phyloP scores from a whole-genome alignment of 2,113 vertebrate genomes.

The Neotoma lepida region DNA sequence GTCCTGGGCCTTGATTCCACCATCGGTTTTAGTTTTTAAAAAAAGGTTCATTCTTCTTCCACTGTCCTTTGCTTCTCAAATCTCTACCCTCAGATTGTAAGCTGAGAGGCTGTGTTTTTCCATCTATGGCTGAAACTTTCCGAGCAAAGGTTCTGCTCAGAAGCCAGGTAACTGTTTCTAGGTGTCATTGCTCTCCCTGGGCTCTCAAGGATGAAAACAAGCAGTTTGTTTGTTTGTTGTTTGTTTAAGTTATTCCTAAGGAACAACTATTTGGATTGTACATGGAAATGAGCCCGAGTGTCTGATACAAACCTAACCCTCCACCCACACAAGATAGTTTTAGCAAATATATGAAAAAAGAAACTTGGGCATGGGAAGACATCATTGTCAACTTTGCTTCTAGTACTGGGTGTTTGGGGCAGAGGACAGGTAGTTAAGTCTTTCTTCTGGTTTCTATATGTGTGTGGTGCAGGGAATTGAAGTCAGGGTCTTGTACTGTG shows the following conservation, averaged over 20 bases:
- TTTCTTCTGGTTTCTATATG: background rate
- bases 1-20: background rate
- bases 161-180: background rate
- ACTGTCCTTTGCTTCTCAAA: slow-evolving; percentile 4
- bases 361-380: background rate
- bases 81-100: slow-evolving; percentile 5
- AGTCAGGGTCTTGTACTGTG: background rate
- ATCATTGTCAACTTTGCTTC: slow-evolving; percentile 7
- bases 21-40: slow-evolving; percentile 1
- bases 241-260: background rate
- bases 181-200: background rate
- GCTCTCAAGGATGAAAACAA: slow-evolving; percentile 2
- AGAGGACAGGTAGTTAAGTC: background rate
- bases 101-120: slow-evolving; percentile 1
- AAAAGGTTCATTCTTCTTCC: background rate
- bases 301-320: background rate
- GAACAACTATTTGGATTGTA: background rate
- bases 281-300: background rate
- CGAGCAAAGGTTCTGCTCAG: slow-evolving; percentile 1
- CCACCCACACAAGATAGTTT: background rate
- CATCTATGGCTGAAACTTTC: slow-evolving; percentile 18
- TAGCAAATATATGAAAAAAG: slow-evolving; percentile 21
- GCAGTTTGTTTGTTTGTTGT: background rate
- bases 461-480: background rate
- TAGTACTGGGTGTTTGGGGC: background rate